Percentiles rank a stretch among this genome's conserved stretches.
Evolutionary conservation across 2,113 vertebrate genomes (phyloP).

Genomic region (Lipotes vexillifer): DNA sequence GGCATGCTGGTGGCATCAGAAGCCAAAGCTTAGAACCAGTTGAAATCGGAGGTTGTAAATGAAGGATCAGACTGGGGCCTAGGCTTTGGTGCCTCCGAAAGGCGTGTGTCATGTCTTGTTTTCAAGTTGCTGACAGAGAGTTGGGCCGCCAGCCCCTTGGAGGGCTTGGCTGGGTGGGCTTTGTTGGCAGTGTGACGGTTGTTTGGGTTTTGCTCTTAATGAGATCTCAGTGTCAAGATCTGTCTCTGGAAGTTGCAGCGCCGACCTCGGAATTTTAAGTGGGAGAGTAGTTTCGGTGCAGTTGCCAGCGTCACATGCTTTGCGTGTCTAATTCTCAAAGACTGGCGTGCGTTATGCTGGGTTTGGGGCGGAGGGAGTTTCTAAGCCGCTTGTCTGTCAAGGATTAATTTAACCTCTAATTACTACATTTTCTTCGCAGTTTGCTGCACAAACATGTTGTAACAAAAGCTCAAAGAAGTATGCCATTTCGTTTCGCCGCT

Average conservation of each 20-base stretch:
- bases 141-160: background rate
- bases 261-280: slow-evolving; percentile 45
- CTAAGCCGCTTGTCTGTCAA: slow-evolving; percentile 82
- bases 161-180: background rate
- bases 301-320: slow-evolving; percentile 67
- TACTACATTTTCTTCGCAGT: slow-evolving; percentile 83
- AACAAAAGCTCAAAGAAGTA: slow-evolving; percentile 82
- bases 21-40: background rate
- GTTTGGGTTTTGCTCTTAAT: slow-evolving; percentile 48
- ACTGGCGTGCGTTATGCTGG: slow-evolving; percentile 71
- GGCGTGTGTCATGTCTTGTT: slow-evolving; percentile 29
- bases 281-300: slow-evolving; percentile 53
- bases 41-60: background rate
- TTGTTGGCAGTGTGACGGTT: background rate
- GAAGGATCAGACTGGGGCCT: background rate
- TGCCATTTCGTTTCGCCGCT: slow-evolving; percentile 78
- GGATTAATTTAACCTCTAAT: slow-evolving; percentile 87
- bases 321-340: slow-evolving; percentile 75
- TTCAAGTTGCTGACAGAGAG: slow-evolving; percentile 50
- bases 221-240: slow-evolving; percentile 46
- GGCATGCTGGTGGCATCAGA: background rate
- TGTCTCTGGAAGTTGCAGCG: slow-evolving; percentile 45
- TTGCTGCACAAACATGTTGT: slow-evolving; percentile 79
- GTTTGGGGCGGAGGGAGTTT: slow-evolving; percentile 76
- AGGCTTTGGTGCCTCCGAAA: slow-evolving; percentile 43